Evolutionary conservation across 2,888 invertebrate genomes (phyloP).

Genomic region (Piscicola geometra): DNA sequence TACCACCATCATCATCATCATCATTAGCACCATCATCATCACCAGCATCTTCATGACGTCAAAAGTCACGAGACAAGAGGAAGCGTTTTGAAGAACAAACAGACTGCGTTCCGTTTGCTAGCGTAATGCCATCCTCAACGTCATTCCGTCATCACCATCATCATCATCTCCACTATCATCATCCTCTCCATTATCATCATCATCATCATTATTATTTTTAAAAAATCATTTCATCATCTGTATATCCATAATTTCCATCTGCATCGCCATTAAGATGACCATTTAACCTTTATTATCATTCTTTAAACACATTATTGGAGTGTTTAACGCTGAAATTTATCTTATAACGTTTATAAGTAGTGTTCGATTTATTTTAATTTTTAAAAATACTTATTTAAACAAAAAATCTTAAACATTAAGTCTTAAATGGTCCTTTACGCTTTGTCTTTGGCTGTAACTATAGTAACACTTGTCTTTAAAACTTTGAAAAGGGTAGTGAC

Average conservation of each 20-base stretch:
- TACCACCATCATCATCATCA: slow-evolving; percentile 1
- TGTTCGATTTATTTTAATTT: too few species aligned
- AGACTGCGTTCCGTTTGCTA: too few species aligned
- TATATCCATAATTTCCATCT: background rate
- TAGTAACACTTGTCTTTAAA: too few species aligned
- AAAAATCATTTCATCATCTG: background rate
- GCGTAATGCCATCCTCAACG: background rate
- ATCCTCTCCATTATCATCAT: background rate
- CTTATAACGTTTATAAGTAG: too few species aligned
- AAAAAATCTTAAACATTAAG: too few species aligned
- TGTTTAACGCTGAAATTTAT: too few species aligned
- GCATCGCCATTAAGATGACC: background rate
- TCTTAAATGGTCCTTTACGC: too few species aligned
- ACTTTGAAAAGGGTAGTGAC: too few species aligned
- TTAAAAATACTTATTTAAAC: too few species aligned
- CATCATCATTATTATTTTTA: background rate
- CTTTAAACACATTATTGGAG: too few species aligned
- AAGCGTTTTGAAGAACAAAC: background rate
- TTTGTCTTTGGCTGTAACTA: too few species aligned
- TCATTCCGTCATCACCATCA: slow-evolving; percentile 13
- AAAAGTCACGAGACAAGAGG: background rate
- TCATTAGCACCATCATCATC: background rate
- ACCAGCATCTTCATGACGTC: background rate
- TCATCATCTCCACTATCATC: slow-evolving; percentile 15
- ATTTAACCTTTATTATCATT: background rate